Evolutionary conservation across 2,113 vertebrate species (phyloP).

Genomic region (Melanostigma gelatinosum): DNA sequence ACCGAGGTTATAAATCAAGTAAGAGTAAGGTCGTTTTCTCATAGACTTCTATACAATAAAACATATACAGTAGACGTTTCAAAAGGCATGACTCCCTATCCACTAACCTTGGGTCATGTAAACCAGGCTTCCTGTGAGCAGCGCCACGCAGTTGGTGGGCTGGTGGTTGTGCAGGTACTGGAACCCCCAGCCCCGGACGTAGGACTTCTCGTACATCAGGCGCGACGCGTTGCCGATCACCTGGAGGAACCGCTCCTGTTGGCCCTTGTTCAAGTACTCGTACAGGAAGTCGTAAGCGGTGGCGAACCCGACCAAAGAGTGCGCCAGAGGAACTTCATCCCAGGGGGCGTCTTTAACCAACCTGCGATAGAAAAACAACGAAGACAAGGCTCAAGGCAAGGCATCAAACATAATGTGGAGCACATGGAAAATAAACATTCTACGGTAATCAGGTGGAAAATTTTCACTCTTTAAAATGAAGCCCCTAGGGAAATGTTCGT

Average conservation of each 20-base stretch:
- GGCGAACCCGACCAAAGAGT: conserved; percentile 96
- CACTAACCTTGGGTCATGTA: conserved; percentile 95
- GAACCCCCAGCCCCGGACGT: conserved; percentile 95
- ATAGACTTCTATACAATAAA: background rate
- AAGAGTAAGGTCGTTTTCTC: background rate
- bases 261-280: conserved; percentile 90
- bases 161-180: conserved; percentile 99
- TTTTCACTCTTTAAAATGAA: conserved; percentile 11
- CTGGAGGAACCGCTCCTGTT: conserved; percentile 94
- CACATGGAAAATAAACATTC: conserved; percentile 6
- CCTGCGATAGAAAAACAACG: conserved; percentile 81
- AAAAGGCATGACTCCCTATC: background rate
- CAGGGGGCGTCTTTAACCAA: conserved; percentile 97
- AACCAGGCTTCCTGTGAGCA: conserved; percentile 94
- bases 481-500: conserved; percentile 11
- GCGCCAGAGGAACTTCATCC: conserved; percentile 97
- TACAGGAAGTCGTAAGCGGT: conserved; percentile 98
- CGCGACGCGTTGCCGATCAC: conserved; percentile 94
- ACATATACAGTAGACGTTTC: background rate
- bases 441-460: conserved; percentile 5
- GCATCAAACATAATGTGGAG: background rate
- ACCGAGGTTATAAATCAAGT: background rate
- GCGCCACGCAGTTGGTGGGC: conserved; percentile 98
- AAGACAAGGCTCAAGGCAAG: background rate
- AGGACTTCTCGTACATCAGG: conserved; percentile 97